These are phyloP conservation scores for Zaprionus ornatus DNA, from an alignment of 1,140 invertebrate species.

Conservation along the genomic window DNA sequence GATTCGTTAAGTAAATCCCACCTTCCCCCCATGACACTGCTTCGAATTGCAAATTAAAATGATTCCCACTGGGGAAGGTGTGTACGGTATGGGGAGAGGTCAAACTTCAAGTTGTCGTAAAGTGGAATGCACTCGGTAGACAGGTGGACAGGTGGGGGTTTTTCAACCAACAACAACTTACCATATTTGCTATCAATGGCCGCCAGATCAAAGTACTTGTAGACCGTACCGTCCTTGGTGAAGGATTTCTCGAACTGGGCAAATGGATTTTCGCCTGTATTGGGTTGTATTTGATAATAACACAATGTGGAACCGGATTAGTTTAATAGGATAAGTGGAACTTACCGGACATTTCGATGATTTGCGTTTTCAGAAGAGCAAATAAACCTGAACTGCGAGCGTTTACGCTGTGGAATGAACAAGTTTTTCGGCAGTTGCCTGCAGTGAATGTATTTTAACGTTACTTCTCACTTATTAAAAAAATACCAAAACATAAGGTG, in stretches of 20 bases:
- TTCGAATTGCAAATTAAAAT: conserved; percentile 71
- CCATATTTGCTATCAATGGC: conserved; percentile 90
- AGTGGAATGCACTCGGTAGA: neutral
- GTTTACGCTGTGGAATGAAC: conserved; percentile 44
- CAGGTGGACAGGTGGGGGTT: neutral
- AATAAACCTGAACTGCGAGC: conserved; percentile 36
- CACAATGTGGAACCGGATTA: conserved; percentile 29
- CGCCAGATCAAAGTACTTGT: conserved; percentile 90
- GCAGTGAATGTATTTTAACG: conserved; percentile 2
- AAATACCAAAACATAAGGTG: neutral
- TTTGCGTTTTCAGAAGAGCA: conserved; percentile 16
- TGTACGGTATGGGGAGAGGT: conserved; percentile 27
- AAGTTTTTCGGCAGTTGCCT: conserved; percentile 15
- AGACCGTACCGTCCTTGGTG: conserved; percentile 87
- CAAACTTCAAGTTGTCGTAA: conserved; percentile 63
- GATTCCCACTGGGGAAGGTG: conserved; percentile 1
- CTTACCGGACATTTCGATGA: conserved; percentile 63
- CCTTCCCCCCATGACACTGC: conserved; percentile 49
- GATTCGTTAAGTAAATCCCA: conserved; percentile 27
- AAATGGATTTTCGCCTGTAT: conserved; percentile 88
- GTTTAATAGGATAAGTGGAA: neutral
- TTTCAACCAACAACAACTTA: conserved; percentile 85
- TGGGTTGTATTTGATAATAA: conserved; percentile 28
- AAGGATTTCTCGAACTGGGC: conserved; percentile 88
- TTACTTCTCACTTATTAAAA: neutral